phyloP scores from a whole-genome alignment of 2,113 vertebrate species.

The Hydrochoerus hydrochaeris region DNA sequence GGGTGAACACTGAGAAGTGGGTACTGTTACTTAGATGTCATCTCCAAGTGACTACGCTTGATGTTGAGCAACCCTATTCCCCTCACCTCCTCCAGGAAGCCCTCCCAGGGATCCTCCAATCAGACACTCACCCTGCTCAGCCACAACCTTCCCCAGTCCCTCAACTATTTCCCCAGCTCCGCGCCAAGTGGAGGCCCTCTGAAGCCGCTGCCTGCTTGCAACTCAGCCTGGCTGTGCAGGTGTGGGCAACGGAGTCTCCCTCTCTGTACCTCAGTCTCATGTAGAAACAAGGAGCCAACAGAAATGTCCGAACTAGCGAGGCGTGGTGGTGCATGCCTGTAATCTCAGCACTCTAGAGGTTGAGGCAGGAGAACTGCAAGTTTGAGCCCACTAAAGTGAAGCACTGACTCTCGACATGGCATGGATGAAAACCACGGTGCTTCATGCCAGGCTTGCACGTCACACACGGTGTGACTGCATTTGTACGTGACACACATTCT shows the following conservation, averaged over 20 bases:
- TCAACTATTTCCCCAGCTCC: background rate
- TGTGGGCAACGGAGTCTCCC: background rate
- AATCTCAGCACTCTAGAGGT: background rate
- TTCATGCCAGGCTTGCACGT: background rate
- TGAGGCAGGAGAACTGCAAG: background rate
- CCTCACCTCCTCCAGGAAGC: conserved; percentile 2
- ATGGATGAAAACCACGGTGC: accelerated
- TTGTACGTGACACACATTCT: background rate
- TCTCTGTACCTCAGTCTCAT: background rate
- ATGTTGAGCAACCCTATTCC: background rate
- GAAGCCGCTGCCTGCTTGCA: background rate
- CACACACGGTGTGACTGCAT: accelerated
- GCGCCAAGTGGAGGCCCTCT: accelerated
- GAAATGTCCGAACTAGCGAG: background rate
- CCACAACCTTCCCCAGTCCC: background rate
- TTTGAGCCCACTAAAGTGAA: background rate
- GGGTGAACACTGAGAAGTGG: background rate
- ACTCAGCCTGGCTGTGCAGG: background rate
- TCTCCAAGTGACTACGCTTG: background rate
- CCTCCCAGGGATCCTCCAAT: background rate
- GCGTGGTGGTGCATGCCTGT: accelerated
- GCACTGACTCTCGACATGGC: accelerated
- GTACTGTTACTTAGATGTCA: background rate
- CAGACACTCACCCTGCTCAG: background rate
- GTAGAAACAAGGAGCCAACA: background rate